These are phyloP conservation scores for Lophura nycthemera DNA, from an alignment of 2,113 vertebrate species.

Conservation along the genomic window DNA sequence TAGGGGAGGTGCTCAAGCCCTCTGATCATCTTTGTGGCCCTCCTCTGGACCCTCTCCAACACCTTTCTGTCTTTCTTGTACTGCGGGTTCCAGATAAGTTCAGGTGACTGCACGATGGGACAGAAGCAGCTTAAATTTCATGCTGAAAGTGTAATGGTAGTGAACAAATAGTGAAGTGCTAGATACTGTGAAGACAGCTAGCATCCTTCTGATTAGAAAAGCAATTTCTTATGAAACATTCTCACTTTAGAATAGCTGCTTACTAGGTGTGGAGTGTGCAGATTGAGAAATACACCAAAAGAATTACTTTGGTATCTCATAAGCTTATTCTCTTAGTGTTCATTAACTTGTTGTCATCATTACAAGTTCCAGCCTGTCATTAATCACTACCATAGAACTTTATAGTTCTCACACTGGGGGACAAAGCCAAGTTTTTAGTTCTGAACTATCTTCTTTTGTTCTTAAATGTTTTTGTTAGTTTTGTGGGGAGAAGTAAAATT, in stretches of 20 bases:
- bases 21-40: too few species aligned
- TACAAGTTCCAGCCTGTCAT: neutral
- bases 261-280: neutral
- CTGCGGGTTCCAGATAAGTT: neutral
- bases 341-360: neutral
- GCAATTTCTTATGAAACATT: neutral
- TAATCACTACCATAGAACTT: neutral
- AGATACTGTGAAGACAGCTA: neutral
- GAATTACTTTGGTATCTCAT: neutral
- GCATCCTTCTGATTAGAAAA: neutral
- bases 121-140: neutral
- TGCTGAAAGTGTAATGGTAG: neutral
- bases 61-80: too few species aligned
- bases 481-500: neutral
- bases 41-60: too few species aligned
- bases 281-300: neutral
- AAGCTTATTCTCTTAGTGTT: neutral
- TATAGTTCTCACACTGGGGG: neutral
- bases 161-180: rapidly evolving
- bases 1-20: too few species aligned
- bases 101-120: neutral
- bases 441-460: neutral
- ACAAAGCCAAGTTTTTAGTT: neutral
- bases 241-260: neutral
- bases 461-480: neutral